A percentile compares a stretch with the other conserved stretches of the same genome.
Evolutionary conservation across 2,797 vertebrate genomes (phyloP).

Genomic region (Epinephelus malabaricus): DNA sequence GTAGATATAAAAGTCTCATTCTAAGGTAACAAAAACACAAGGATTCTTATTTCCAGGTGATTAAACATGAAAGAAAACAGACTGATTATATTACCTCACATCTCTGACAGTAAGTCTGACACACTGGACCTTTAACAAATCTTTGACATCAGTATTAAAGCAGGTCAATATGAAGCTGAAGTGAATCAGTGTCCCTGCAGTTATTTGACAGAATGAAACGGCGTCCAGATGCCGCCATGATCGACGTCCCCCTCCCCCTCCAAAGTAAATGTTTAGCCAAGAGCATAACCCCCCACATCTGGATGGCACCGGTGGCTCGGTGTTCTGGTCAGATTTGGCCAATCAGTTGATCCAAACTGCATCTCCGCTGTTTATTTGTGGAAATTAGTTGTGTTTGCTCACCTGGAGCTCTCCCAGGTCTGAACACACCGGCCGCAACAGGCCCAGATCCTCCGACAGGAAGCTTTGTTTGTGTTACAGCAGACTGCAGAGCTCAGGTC

Average conservation of each 20-base stretch:
- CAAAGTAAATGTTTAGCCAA: slow-evolving; percentile 80
- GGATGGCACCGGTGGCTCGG: slow-evolving; percentile 39
- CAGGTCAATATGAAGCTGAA: background rate
- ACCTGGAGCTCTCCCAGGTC: slow-evolving; percentile 75
- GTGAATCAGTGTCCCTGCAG: slow-evolving; percentile 19
- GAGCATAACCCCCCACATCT: slow-evolving; percentile 67
- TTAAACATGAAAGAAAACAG: no score
- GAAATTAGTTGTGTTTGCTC: slow-evolving; percentile 83
- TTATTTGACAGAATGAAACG: slow-evolving; percentile 68
- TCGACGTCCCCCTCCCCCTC: background rate
- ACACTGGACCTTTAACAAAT: background rate
- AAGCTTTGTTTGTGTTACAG: slow-evolving; percentile 73
- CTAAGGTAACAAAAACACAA: no score
- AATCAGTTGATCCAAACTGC: slow-evolving; percentile 73
- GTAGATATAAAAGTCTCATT: no score
- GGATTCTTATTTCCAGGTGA: no score
- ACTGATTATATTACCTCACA: no score
- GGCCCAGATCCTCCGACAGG: slow-evolving; percentile 52
- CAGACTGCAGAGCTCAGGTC: background rate
- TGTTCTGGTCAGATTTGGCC: slow-evolving; percentile 52
- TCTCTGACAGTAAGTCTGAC: no score
- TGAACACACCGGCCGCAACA: background rate
- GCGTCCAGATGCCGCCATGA: slow-evolving; percentile 58
- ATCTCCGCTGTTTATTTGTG: slow-evolving; percentile 82
- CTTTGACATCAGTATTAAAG: background rate